phyloP scores from a whole-genome alignment of 2,113 vertebrate genomes.

The Xiphophorus couchianus region DNA sequence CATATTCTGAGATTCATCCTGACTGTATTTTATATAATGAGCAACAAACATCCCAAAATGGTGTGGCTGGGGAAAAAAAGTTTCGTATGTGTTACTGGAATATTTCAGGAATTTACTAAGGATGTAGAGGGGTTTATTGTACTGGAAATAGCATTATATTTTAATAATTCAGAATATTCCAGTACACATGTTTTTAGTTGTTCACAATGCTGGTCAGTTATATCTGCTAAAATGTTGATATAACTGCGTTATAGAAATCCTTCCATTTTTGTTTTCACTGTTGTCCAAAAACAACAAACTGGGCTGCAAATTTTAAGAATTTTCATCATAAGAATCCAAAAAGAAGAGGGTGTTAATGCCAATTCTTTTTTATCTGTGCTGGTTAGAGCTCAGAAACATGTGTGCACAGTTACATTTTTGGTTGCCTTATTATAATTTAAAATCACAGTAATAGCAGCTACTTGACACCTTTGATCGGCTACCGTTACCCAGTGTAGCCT shows the following conservation, averaged over 20 bases:
- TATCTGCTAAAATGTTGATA: neutral
- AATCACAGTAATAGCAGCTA: neutral
- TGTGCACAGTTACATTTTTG: neutral
- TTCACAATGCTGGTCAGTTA: neutral
- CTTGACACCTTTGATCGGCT: constrained; percentile 3
- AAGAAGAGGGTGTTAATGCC: neutral
- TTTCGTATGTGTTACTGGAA: neutral
- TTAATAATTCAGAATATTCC: neutral
- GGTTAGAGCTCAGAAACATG: too few species aligned
- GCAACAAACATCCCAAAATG: too few species aligned
- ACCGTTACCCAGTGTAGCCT: neutral
- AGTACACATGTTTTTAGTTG: neutral
- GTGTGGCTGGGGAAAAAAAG: too few species aligned
- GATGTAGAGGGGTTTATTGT: neutral
- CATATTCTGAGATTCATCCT: neutral
- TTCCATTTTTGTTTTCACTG: constrained; percentile 19
- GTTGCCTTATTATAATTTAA: constrained; percentile 3
- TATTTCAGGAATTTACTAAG: too few species aligned
- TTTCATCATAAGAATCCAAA: neutral
- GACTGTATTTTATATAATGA: neutral
- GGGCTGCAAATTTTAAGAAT: constrained; percentile 15
- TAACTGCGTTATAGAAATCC: too few species aligned
- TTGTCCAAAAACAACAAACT: constrained; percentile 16
- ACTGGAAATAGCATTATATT: neutral
- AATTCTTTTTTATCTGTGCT: too few species aligned